Conservation (phyloP, 2,888 invertebrate species). For the Criorhina ranunculi region DNA sequence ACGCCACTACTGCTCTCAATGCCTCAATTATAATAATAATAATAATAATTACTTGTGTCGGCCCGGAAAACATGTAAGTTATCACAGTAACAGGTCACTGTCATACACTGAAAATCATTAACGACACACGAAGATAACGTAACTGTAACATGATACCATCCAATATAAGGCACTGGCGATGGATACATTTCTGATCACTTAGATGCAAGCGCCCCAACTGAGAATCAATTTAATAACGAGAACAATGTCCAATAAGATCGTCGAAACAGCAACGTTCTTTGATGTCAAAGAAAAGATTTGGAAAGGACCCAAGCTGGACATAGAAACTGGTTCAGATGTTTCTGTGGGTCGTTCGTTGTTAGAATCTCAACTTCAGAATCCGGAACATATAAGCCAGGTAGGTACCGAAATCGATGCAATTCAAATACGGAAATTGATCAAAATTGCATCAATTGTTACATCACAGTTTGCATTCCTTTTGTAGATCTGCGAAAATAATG, state of each 20-base stretch:
- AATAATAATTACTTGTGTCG: no score
- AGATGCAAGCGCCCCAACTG: not conserved
- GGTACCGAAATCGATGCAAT: not conserved
- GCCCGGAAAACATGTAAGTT: no score
- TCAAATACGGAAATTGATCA: slow-evolving; percentile 3
- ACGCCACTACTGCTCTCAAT: no score
- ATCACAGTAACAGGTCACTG: no score
- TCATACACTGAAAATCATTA: not conserved
- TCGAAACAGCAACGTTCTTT: not conserved
- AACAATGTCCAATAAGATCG: not conserved
- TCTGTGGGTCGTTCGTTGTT: slow-evolving; percentile 31
- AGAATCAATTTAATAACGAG: not conserved
- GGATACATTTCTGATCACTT: no score
- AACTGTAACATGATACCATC: not conserved
- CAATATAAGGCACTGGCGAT: not conserved
- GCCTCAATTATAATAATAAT: no score
- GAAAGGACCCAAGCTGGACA: slow-evolving; percentile 5
- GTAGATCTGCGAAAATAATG: slow-evolving; percentile 82
- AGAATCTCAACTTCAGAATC: slow-evolving; percentile 20
- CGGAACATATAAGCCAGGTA: slow-evolving; percentile 43
- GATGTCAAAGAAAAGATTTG: slow-evolving; percentile 37
- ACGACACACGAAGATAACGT: not conserved
- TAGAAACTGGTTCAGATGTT: slow-evolving; percentile 15
- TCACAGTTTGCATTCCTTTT: not conserved
- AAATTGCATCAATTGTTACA: not conserved